Conservation (phyloP, 2,888 invertebrate species). For the Lingula anatina region DNA sequence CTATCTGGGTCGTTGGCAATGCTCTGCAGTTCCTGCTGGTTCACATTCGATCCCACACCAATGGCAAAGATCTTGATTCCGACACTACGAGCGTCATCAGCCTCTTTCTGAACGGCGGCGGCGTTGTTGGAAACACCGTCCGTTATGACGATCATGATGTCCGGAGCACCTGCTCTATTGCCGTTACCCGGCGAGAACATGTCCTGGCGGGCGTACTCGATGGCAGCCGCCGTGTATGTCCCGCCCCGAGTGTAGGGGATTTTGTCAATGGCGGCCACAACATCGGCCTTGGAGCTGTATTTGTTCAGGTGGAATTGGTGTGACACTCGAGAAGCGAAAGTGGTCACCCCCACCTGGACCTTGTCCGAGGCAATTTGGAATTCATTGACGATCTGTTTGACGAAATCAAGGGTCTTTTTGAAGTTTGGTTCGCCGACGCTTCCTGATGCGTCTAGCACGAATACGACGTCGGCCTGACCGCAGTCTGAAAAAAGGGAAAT, state of each 20-base stretch:
- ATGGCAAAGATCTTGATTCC: slow-evolving; percentile 22
- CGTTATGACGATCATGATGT: slow-evolving; percentile 21
- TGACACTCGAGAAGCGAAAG: background rate
- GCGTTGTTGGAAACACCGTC: slow-evolving; percentile 20
- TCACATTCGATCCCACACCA: slow-evolving; percentile 17
- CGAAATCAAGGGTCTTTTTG: background rate
- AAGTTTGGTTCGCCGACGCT: background rate
- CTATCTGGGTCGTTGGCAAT: no score
- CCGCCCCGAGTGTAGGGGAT: slow-evolving; percentile 15
- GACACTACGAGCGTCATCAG: slow-evolving; percentile 8
- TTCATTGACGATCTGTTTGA: background rate
- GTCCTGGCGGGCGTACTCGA: slow-evolving; percentile 12
- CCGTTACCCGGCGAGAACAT: slow-evolving; percentile 20
- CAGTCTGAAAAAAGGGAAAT: background rate
- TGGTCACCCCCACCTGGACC: background rate
- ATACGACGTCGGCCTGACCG: background rate
- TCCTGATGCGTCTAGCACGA: background rate
- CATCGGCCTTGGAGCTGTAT: slow-evolving; percentile 11
- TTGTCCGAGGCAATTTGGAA: background rate
- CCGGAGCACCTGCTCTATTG: slow-evolving; percentile 12
- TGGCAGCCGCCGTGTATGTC: slow-evolving; percentile 17
- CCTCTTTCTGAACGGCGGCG: slow-evolving; percentile 12
- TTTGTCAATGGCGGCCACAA: slow-evolving; percentile 11
- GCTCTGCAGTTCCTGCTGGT: no score
- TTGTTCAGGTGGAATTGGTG: slow-evolving; percentile 17